Percentiles rank a stretch among this genome's conserved stretches.
Evolutionary conservation across 2,797 vertebrate genomes (phyloP).

Genomic region (Pangasius mekongensis): DNA sequence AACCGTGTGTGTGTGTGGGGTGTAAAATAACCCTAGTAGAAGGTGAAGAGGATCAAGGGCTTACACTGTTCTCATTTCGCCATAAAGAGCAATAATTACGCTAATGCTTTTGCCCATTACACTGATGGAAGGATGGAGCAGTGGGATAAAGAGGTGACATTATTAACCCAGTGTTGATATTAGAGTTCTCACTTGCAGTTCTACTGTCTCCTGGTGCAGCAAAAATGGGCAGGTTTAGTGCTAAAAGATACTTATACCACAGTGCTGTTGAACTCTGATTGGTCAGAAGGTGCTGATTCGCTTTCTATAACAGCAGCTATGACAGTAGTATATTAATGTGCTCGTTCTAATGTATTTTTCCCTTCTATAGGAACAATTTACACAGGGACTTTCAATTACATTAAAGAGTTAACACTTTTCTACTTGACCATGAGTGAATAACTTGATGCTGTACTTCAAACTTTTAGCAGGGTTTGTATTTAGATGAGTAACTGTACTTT

Average conservation of each 20-base stretch:
- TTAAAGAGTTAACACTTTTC: background rate
- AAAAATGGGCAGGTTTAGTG: background rate
- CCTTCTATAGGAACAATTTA: background rate
- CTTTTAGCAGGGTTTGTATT: background rate
- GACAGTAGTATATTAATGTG: background rate
- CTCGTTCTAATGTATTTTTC: background rate
- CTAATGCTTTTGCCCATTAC: conserved; percentile 21
- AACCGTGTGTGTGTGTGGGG: background rate
- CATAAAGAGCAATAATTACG: conserved; percentile 15
- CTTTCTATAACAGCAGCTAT: no score
- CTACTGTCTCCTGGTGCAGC: background rate
- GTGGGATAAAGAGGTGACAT: background rate
- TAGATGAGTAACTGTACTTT: background rate
- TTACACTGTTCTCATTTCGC: conserved; percentile 7
- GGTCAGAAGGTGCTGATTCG: background rate
- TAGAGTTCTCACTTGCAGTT: background rate
- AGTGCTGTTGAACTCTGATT: background rate
- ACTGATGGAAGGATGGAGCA: conserved; percentile 12
- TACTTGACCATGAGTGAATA: background rate
- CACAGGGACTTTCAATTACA: background rate
- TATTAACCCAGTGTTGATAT: conserved; percentile 3
- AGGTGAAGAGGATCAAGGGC: conserved; percentile 16
- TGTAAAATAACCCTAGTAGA: conserved; percentile 13
- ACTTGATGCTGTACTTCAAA: background rate
- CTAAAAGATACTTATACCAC: background rate